These are phyloP conservation scores for Philereme vetulata DNA, from an alignment of 2,888 invertebrate species.

Conservation along the genomic window DNA sequence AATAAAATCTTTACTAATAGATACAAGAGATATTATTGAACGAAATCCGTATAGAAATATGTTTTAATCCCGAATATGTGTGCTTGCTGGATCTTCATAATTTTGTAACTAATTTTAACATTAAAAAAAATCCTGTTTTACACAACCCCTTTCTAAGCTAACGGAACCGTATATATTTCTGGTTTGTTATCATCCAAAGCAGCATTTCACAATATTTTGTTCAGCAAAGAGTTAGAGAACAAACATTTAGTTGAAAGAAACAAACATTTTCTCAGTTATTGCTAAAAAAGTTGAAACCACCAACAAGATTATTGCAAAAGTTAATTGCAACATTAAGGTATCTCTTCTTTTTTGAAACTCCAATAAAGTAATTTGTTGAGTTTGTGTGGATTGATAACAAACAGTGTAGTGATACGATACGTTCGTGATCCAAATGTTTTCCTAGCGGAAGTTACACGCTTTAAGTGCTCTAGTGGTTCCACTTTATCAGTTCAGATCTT, in stretches of 20 bases:
- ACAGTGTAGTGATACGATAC: conserved; percentile 15
- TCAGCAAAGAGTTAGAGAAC: background rate
- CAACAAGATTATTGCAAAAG: conserved; percentile 2
- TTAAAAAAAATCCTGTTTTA: too few relatives aligned
- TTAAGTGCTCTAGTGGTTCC: conserved; percentile 19
- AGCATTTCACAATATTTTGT: background rate
- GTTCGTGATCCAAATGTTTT: conserved; percentile 31
- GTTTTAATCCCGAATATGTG: too few relatives aligned
- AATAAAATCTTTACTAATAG: too few relatives aligned
- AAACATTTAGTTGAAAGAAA: background rate
- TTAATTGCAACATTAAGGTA: conserved; percentile 4
- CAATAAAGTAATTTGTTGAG: conserved; percentile 19
- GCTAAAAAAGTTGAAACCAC: background rate
- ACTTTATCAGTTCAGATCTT: background rate
- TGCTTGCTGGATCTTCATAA: too few relatives aligned
- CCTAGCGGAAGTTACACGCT: conserved; percentile 30
- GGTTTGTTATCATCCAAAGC: background rate
- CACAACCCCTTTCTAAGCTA: too few relatives aligned
- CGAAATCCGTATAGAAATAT: too few relatives aligned
- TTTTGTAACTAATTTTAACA: too few relatives aligned
- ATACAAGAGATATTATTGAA: too few relatives aligned
- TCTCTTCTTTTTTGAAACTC: conserved; percentile 7
- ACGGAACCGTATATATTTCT: too few relatives aligned
- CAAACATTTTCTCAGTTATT: background rate
- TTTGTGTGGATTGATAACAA: conserved; percentile 11